Percentiles rank a stretch among this genome's conserved stretches.
phyloP scores from a whole-genome alignment of 2,888 invertebrate genomes.

The Trissolcus japonicus region DNA sequence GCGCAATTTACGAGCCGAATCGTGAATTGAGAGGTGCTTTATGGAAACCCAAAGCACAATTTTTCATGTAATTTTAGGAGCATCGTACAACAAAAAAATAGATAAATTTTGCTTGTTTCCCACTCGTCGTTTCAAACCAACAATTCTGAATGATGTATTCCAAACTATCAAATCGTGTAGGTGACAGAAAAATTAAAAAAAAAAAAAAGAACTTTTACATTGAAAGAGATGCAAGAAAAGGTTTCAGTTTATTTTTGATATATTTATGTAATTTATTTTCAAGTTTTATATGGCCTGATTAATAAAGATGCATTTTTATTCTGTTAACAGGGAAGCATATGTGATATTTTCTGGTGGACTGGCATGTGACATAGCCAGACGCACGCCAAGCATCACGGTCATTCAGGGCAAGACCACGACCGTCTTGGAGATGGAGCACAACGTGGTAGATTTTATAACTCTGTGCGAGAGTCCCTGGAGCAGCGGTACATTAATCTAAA shows the following conservation, averaged over 20 bases:
- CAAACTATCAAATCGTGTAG: not conserved
- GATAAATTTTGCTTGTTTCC: not conserved
- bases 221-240: too few relatives aligned
- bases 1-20: constrained; percentile 21
- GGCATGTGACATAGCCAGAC: constrained; percentile 90
- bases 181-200: too few relatives aligned
- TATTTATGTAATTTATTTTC: too few relatives aligned
- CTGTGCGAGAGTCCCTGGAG: constrained; percentile 96
- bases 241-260: too few relatives aligned
- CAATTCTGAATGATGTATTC: too few relatives aligned
- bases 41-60: constrained; percentile 6
- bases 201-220: too few relatives aligned
- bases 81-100: not conserved
- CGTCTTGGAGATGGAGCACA: constrained; percentile 99
- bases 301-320: not conserved
- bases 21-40: constrained; percentile 3
- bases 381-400: constrained; percentile 91
- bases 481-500: constrained; percentile 82
- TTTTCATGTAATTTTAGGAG: not conserved
- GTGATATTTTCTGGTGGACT: constrained; percentile 98
- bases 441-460: constrained; percentile 97
- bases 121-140: too few relatives aligned
- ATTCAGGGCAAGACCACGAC: constrained; percentile 97
- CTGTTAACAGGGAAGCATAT: constrained; percentile 86
- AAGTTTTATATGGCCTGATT: too few relatives aligned